phyloP scores from a whole-genome alignment of 2,113 vertebrate species.

The Monopterus albus region DNA sequence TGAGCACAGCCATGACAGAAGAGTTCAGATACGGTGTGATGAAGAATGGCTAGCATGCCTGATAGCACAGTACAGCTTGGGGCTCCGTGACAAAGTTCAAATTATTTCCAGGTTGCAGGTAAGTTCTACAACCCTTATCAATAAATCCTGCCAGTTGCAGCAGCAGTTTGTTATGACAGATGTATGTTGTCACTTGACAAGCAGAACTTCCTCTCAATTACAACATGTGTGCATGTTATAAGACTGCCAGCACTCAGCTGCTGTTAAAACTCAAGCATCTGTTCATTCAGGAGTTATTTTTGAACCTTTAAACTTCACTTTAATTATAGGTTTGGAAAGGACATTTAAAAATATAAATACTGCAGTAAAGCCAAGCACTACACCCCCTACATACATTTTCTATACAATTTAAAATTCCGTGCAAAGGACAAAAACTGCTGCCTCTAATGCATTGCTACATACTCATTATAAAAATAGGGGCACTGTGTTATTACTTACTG shows the following conservation, averaged over 20 bases:
- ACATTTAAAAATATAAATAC: constrained; percentile 44
- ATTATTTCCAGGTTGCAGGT: constrained; percentile 68
- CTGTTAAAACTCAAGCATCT: constrained; percentile 80
- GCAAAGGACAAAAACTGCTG: not conserved
- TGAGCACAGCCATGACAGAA: constrained; percentile 58
- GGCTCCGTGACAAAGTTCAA: constrained; percentile 73
- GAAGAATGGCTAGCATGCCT: constrained; percentile 58
- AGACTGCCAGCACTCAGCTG: constrained; percentile 67
- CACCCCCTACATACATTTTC: not conserved
- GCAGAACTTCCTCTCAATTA: constrained; percentile 75
- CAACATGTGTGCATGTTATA: constrained; percentile 59
- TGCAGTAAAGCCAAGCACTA: constrained; percentile 7
- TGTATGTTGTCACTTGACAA: constrained; percentile 74
- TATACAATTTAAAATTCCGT: constrained; percentile 1
- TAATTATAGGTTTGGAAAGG: constrained; percentile 70
- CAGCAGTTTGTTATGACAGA: constrained; percentile 70
- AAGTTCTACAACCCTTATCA: constrained; percentile 68
- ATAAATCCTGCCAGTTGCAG: constrained; percentile 62
- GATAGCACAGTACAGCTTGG: constrained; percentile 44
- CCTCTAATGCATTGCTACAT: constrained; percentile 11
- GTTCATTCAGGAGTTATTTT: constrained; percentile 76
- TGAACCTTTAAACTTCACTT: constrained; percentile 72
- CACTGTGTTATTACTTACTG: constrained; percentile 16
- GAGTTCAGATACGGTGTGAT: constrained; percentile 59
- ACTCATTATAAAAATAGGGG: constrained; percentile 19